phyloP scores from a whole-genome alignment of 92 coral and sea anemone species.

The Siderastrea radians region DNA sequence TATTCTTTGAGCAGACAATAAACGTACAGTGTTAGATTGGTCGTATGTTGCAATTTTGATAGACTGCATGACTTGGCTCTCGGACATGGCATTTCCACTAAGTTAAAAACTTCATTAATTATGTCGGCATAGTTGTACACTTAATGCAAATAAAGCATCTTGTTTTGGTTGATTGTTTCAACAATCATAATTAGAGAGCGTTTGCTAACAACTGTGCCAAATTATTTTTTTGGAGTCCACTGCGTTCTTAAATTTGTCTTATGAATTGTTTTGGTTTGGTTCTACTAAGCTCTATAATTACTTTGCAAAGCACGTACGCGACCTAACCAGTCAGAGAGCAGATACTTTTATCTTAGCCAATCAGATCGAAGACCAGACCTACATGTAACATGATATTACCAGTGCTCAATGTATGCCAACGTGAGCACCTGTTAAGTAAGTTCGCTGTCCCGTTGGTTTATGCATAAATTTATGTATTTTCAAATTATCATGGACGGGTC shows the following conservation, averaged over 20 bases:
- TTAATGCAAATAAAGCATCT: no score
- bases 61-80: no score
- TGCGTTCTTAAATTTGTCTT: neutral
- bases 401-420: neutral
- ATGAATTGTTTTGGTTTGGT: neutral
- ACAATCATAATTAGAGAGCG: no score
- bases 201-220: neutral
- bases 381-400: neutral
- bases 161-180: no score
- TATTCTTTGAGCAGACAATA: no score
- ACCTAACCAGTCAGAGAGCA: neutral
- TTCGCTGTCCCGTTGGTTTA: neutral
- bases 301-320: neutral
- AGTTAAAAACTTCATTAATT: no score
- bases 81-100: no score
- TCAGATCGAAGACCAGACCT: neutral
- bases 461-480: slow-evolving; percentile 17
- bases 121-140: no score
- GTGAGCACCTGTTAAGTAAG: slow-evolving; percentile 8
- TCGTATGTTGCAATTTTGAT: no score
- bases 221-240: neutral
- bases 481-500: neutral
- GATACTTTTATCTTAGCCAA: neutral
- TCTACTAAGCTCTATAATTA: neutral
- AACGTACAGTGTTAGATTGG: no score